Evolutionary conservation across 2,797 vertebrate genomes (phyloP), one percentile per base, ranked within the genome.

Genomic region (Psittacula echo): DNA sequence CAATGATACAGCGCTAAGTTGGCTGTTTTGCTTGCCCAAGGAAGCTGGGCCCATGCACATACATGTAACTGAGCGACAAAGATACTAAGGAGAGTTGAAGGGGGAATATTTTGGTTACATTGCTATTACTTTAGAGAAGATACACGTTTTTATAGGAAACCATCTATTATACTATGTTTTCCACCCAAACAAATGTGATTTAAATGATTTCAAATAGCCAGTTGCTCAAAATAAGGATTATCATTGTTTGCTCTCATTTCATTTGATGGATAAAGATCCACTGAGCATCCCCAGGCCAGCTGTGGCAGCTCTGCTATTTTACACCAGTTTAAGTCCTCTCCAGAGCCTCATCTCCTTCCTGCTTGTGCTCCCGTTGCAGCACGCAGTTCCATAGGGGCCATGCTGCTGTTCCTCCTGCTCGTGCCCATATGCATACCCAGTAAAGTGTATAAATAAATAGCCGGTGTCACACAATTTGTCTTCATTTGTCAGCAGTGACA

Each of bases 401-500:
- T 1, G 2, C 4, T 0, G 27, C 70, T 16, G 41, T 1, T 45
- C 17, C 61, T 72, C 64, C 66, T 30, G 65, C 92, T 79, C 82
- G 20, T 22, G 20, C 74, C 80, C 80, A 21, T 67, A 64, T 73
- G 86, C 88, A 94, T 26, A 60, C 37, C 67, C 81, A 64, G 93
- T 73, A 60, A 68, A 89, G 91, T 27, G 56, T 61, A 7, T 90
- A 80, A 94, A 95, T 92, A 95, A 97, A 95, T 51, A 94, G 88
- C 94, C 27, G 0, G 42, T 75, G 88, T 85, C 89, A 92, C 68
- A 24, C 90, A 6, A 97, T 97, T 96, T 64, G 86, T 97, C 96
- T 97, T 96, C 93, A 96, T 96, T 97, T 97, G 94, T 96, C 96
- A 92, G 86, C 34, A 89, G 53, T 64, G 94, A 94, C 82, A 91